Evolutionary conservation across 2,113 vertebrate species (phyloP), one percentile per base, ranked within the genome.

Genomic region (Melospiza georgiana): DNA sequence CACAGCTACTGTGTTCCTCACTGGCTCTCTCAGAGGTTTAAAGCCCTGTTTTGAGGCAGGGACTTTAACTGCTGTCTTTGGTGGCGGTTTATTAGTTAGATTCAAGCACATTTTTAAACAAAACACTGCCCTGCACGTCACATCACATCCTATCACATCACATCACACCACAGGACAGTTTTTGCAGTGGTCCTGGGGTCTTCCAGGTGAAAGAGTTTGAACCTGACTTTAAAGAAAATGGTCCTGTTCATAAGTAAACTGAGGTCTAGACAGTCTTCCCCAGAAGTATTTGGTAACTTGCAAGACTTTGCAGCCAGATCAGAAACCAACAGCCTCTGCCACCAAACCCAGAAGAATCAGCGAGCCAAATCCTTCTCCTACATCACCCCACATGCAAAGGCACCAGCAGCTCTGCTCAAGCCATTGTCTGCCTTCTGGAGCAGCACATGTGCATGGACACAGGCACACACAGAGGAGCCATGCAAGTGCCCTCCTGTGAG

Each of bases 1-100:
- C 2, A 1, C 15, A 16, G 35, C 18, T 21, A 8, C 71, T 1
- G 0, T 5, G 18, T 5, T 49, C 37, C 31, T 83, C 31, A 2
- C 69, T 31, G n/a, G 14, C 33, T 23, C 35, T 41, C 55, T 24
- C 28, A 10, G 10, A 27, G 66, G 9, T 82, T 49, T 78, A 27
- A 46, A 75, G 41, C 37, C n/a, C 63, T 63, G 28, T 30, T 83
- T 31, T 57, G n/a, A 39, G 37, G 20, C 27, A 41, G 43, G 28
- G 22, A 49, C 46, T 44, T 15, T 3, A 51, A 61, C 46, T 22
- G 4, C 15, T 57, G n/a, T 30, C 46, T 73, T 37, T 61, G 48
- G 11, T 31, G 15, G 31, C 48, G 14, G 17, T 33, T 89, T 54
- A 75, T 66, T 85, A 49, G 15, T 49, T 52, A 67, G 21, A 13